phyloP scores from a whole-genome alignment of 1,140 invertebrate species.

The Aphelinus certus region DNA sequence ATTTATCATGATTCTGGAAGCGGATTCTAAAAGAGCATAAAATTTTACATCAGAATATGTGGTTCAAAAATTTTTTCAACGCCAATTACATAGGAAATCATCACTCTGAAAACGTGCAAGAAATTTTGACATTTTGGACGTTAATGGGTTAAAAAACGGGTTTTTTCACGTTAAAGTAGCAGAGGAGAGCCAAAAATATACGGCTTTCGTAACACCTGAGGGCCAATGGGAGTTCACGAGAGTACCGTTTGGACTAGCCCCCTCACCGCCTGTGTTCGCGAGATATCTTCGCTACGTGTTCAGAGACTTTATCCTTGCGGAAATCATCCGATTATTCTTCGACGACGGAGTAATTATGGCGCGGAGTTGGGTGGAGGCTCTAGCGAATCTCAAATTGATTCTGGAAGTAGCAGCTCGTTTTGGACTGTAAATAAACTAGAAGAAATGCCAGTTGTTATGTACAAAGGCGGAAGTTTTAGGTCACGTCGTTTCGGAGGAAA shows the following conservation, averaged over 20 bases:
- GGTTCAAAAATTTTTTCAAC: no score
- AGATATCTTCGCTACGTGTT: slow-evolving; percentile 28
- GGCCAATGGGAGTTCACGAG: slow-evolving; percentile 45
- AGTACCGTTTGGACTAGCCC: slow-evolving; percentile 53
- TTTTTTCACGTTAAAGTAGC: slow-evolving; percentile 55
- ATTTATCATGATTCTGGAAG: no score
- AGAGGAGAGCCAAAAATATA: slow-evolving; percentile 46
- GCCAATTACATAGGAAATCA: no score
- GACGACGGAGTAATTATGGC: slow-evolving; percentile 27
- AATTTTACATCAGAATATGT: no score
- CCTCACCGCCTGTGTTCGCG: slow-evolving; percentile 26
- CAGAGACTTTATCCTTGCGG: neutral
- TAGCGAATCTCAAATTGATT: neutral
- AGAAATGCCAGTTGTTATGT: slow-evolving; percentile 33
- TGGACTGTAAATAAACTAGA: slow-evolving; percentile 29
- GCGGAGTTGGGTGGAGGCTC: neutral
- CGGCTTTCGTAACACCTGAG: slow-evolving; percentile 47
- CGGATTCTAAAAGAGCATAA: no score
- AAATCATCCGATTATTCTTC: slow-evolving; percentile 21
- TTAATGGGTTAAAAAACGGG: slow-evolving; percentile 55
- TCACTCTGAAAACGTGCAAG: no score
- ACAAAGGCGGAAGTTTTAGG: no score
- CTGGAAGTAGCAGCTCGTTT: slow-evolving; percentile 5
- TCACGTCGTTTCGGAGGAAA: no score
- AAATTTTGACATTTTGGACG: no score